Evolutionary conservation across 2,888 invertebrate species (phyloP).

Genomic region (Drosophila prolongata): DNA sequence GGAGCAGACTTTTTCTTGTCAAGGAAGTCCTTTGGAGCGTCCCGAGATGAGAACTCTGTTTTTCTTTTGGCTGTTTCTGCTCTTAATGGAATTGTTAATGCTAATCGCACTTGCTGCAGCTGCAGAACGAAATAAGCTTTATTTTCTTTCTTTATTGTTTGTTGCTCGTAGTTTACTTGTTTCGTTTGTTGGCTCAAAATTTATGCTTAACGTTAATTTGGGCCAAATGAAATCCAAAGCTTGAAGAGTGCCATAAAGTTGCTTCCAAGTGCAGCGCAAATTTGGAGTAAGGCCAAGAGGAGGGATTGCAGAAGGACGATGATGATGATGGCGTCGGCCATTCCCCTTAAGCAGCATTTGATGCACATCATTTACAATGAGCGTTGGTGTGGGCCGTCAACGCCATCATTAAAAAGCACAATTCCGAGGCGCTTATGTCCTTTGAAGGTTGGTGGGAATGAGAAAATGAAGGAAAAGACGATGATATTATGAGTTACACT

Average conservation of each 20-base stretch:
- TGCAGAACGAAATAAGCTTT: constrained; percentile 16
- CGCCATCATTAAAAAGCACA: constrained; percentile 67
- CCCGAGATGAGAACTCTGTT: constrained; percentile 14
- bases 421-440: constrained; percentile 35
- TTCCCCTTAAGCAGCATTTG: constrained; percentile 58
- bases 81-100: constrained; percentile 74
- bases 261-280: constrained; percentile 36
- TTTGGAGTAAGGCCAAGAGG: constrained; percentile 8
- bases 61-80: constrained; percentile 42
- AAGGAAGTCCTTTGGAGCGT: constrained; percentile 57
- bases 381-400: constrained; percentile 49
- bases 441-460: neutral
- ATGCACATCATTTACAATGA: constrained; percentile 74
- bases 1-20: constrained; percentile 52
- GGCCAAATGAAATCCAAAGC: constrained; percentile 43
- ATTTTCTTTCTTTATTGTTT: constrained; percentile 27
- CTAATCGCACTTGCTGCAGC: constrained; percentile 34
- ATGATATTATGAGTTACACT: constrained; percentile 16
- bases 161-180: constrained; percentile 12
- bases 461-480: neutral
- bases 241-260: constrained; percentile 33
- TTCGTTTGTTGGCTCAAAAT: constrained; percentile 28
- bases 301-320: constrained; percentile 3
- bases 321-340: constrained; percentile 29
- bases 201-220: constrained; percentile 42